Evolutionary conservation across 2,888 invertebrate species (phyloP), one percentile per base, ranked within the genome.

Genomic region (Hirtodrosophila duncani): DNA sequence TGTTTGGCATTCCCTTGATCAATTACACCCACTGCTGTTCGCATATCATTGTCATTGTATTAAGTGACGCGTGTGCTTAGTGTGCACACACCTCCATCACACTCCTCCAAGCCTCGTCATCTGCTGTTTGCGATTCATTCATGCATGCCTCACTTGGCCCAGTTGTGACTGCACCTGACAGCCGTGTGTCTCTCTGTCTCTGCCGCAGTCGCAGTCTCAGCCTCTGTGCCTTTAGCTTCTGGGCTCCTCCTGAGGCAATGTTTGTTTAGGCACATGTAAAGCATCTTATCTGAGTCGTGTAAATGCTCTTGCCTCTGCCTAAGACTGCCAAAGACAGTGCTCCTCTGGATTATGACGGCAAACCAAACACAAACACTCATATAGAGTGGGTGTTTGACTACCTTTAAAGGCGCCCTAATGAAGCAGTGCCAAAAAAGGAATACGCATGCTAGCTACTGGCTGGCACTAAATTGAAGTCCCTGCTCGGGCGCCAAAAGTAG

Each of bases 181-280:
- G 18, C 5, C 36, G 24, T 24, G 31, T 10, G 36, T 18, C 10
- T 18, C 13, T 38, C 18, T 11, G 14, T 39, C 43, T 20, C 36
- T 71, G 77, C 68, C 64, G 53, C 70, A 78, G 74, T 52, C 65
- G 43, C 20, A 24, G 50, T 16, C 34, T 10, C 44, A 30, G 30
- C 16, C 18, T 10, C 13, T 11, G 11, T 27, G 13, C 27, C 31
- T 4, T 7, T 27, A 9, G 18, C 23, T 29, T 8, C 34, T 30
- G 27, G 33, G 26, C 30, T 31, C 13, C 31, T 36, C 45, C 17
- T n/a, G n/a, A n/a, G n/a, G n/a, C n/a, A n/a, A n/a, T 74, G 81
- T 80, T 77, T 77, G 81, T 57, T 77, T 75, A 77, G 70, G 75
- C 64, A 67, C 65, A 80, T 80, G 78, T 80, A 77, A 77, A 69